Conservation (phyloP, 1,140 invertebrate species). For the Camponotus floridanus region DNA sequence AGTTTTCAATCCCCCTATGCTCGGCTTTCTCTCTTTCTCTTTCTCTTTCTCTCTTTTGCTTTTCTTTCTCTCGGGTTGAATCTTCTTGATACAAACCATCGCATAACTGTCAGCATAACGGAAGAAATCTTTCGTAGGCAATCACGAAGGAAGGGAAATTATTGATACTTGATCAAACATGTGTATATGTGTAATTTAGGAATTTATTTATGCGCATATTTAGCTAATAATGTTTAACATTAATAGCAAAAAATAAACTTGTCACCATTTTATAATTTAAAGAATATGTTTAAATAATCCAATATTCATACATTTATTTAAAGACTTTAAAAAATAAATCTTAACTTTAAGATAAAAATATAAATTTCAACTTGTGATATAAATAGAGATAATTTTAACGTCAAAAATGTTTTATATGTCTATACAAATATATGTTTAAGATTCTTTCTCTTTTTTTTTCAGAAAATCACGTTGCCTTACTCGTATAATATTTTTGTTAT, state of each 20-base stretch:
- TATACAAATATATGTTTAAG: not conserved
- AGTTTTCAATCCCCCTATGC: not conserved
- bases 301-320: not conserved
- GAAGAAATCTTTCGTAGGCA: slow-evolving; percentile 16
- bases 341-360: not conserved
- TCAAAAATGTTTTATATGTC: not conserved
- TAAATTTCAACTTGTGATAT: not conserved
- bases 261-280: not conserved
- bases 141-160: slow-evolving; percentile 55
- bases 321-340: not conserved
- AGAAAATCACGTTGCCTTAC: not conserved
- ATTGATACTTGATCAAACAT: not conserved
- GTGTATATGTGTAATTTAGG: slow-evolving; percentile 39
- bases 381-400: not conserved
- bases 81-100: not conserved
- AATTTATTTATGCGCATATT: slow-evolving; percentile 45
- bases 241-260: not conserved
- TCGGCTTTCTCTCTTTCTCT: not conserved
- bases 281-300: not conserved
- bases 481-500: not conserved
- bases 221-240: not conserved
- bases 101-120: slow-evolving; percentile 19
- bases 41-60: not conserved
- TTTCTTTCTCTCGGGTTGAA: not conserved
- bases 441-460: not conserved